Evolutionary conservation across 2,888 invertebrate species (phyloP), one percentile per base, ranked within the genome.

Genomic region (Rhodophaea formosa): DNA sequence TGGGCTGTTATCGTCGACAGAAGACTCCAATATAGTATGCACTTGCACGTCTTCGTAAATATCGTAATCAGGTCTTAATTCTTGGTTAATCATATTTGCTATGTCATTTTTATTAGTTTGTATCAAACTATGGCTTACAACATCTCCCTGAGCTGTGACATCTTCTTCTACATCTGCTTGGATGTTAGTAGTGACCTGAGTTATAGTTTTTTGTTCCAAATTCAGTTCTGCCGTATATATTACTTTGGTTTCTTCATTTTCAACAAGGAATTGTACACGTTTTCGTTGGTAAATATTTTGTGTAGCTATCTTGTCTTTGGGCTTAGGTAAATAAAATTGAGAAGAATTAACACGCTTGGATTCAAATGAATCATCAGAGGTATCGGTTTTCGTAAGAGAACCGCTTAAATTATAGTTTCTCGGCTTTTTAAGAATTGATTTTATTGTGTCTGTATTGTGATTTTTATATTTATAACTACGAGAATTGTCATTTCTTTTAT

Each of bases 231-330:
- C 91, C n/a, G 91, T 90, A 61, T 84, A 91, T 59, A 91, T 90
- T 8, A 88, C 80, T 71, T 85, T 90, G 29, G 89, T 89, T 75
- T 90, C 90, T 70, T 92, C 93, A 72, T 92, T 94, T 86, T 94
- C 94, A 51, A 95, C 94, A 72, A 94, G 86, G 87, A 95, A 95
- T 79, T 95, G 94, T 62, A 95, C 95, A 73, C 94, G 93, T 91
- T 94, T 95, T 73, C 95, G 92, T 72, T 93, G 91, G 56, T 84
- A 69, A 29, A 84, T 74, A 66, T 80, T 84, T 64, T 84, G 82
- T 10, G 86, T 62, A 39, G 72, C 58, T 47, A 77, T 72, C 71
- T 87, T 89, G 61, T 86, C 88, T 75, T 81, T 89, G 62, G 87
- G 92, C 70, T 93, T 92, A 35, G 93, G 94, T 64, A 94, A 82